Evolutionary conservation across 2,113 vertebrate genomes (phyloP).

Genomic region (Serilophus lunatus): DNA sequence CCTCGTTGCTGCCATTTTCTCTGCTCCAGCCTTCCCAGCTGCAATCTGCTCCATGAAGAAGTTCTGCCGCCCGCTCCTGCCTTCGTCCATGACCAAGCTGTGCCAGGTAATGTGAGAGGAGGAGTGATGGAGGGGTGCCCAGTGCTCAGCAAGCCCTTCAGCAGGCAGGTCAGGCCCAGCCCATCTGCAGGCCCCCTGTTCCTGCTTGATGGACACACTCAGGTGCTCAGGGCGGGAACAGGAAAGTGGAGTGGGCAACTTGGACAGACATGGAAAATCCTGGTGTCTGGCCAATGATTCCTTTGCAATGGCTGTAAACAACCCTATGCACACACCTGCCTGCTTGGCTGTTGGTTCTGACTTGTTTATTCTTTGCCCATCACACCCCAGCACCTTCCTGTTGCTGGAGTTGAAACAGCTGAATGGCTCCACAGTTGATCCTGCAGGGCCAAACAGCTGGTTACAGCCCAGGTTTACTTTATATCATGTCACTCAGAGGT

Average conservation of each 20-base stretch:
- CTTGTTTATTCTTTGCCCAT: neutral
- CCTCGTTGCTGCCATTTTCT: conserved; percentile 93
- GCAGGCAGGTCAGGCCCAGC: neutral
- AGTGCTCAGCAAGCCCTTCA: neutral
- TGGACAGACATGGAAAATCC: neutral
- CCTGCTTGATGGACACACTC: neutral
- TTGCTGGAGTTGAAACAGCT: neutral
- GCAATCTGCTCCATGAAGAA: conserved; percentile 98
- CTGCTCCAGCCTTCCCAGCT: conserved; percentile 93
- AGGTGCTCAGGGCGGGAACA: neutral
- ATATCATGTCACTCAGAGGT: neutral
- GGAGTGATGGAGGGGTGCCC: neutral
- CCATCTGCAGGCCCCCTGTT: neutral
- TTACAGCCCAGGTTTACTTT: neutral
- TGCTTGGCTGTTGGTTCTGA: neutral
- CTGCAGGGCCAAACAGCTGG: neutral
- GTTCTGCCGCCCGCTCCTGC: conserved; percentile 91
- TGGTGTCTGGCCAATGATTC: neutral
- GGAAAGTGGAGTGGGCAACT: neutral
- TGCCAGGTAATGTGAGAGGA: conserved; percentile 68
- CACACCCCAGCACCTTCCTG: neutral
- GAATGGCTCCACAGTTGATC: neutral
- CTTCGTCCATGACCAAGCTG: conserved; percentile 85
- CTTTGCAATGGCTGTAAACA: neutral
- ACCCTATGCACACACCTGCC: neutral